Percentiles rank a stretch among this genome's conserved stretches.
Evolutionary conservation across 1,140 invertebrate genomes (phyloP).

Genomic region (Halotydeus destructor): DNA sequence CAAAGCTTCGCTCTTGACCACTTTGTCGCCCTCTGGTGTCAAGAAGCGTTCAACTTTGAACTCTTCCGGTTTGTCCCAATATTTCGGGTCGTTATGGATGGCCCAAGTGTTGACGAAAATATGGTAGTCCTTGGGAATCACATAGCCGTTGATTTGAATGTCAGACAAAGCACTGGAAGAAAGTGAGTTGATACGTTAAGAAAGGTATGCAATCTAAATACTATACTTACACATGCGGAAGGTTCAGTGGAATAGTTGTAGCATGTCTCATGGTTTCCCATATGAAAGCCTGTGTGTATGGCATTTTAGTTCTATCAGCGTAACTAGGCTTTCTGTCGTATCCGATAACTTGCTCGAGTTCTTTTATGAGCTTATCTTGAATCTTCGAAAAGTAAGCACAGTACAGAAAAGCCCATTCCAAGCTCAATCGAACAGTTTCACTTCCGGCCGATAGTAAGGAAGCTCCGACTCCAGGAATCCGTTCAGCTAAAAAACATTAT

Average conservation of each 20-base stretch:
- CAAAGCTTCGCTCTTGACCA: no score
- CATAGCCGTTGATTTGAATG: constrained; percentile 46
- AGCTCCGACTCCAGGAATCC: no score
- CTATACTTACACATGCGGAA: constrained; percentile 20
- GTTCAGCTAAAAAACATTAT: no score
- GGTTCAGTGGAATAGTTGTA: constrained; percentile 14
- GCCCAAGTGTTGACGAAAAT: constrained; percentile 62
- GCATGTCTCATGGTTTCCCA: constrained; percentile 18
- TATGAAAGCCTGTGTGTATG: constrained; percentile 19
- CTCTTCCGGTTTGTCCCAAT: constrained; percentile 62
- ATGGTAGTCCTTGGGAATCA: constrained; percentile 55
- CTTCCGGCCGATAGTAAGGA: constrained; percentile 21
- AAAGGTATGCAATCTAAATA: no score
- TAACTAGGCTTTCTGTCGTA: constrained; percentile 14
- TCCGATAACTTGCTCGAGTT: constrained; percentile 20
- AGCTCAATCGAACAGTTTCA: constrained; percentile 22
- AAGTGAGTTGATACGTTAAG: no score
- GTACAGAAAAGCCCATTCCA: constrained; percentile 21
- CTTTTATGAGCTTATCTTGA: constrained; percentile 19
- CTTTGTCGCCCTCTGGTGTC: no score
- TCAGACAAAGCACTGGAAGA: no score
- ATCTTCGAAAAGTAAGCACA: constrained; percentile 22
- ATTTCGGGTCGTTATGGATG: constrained; percentile 61
- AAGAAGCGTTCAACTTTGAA: constrained; percentile 65
- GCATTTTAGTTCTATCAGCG: constrained; percentile 13